phyloP scores from a whole-genome alignment of 2,888 invertebrate species.

The Cyclophora punctaria region DNA sequence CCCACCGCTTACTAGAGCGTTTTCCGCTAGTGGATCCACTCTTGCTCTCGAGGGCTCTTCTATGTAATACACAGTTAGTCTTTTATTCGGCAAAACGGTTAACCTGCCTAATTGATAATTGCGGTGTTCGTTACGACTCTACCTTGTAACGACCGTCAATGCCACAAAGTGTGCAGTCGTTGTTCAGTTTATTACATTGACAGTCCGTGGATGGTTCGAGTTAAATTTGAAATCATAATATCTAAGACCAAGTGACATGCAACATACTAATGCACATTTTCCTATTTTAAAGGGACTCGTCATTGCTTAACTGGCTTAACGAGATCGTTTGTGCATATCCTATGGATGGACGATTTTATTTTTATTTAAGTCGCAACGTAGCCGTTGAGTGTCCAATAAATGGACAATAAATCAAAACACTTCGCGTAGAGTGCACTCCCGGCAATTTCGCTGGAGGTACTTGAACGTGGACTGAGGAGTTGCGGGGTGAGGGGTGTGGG shows the following conservation, averaged over 20 bases:
- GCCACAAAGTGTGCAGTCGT: too few species aligned
- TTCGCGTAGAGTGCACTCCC: slow-evolving; percentile 54
- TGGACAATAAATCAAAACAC: slow-evolving; percentile 69
- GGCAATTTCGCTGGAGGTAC: slow-evolving; percentile 50
- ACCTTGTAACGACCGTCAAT: too few species aligned
- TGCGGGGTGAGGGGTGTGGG: slow-evolving; percentile 25
- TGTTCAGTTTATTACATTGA: too few species aligned
- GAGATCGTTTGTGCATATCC: slow-evolving; percentile 27
- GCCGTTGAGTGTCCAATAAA: slow-evolving; percentile 56
- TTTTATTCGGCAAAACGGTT: slow-evolving; percentile 25
- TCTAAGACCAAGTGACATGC: too few species aligned
- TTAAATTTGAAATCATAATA: too few species aligned
- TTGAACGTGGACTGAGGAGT: slow-evolving; percentile 27
- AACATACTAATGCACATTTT: background rate
- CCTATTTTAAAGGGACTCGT: slow-evolving; percentile 13
- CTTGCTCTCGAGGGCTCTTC: slow-evolving; percentile 56
- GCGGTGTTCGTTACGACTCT: too few species aligned
- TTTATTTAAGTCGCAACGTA: slow-evolving; percentile 29
- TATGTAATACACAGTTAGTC: slow-evolving; percentile 42
- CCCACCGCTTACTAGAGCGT: slow-evolving; percentile 64
- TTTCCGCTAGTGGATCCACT: slow-evolving; percentile 39
- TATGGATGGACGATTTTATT: slow-evolving; percentile 32
- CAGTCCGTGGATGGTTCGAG: too few species aligned
- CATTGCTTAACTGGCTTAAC: slow-evolving; percentile 22
- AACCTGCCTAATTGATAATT: too few species aligned